Percentiles rank a stretch among this genome's conserved stretches.
These are phyloP conservation scores for Netelia melanura DNA, from an alignment of 2,888 invertebrate genomes.

Conservation along the genomic window DNA sequence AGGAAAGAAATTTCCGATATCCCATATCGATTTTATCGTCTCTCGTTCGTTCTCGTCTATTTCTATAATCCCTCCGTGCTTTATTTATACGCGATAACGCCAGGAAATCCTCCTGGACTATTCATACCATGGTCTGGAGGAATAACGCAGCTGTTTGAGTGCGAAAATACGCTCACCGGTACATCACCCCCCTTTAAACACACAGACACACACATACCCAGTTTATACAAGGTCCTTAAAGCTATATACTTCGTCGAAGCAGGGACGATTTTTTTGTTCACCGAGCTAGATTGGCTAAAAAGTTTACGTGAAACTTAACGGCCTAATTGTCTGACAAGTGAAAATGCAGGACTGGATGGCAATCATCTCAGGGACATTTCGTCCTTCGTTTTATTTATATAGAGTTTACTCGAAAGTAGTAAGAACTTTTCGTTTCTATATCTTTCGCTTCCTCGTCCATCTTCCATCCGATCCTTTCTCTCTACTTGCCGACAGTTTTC, in stretches of 20 bases:
- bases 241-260: slow-evolving; percentile 31
- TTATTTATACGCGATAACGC: slow-evolving; percentile 48
- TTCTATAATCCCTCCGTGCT: slow-evolving; percentile 32
- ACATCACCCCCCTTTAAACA: slow-evolving; percentile 8
- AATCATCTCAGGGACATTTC: neutral
- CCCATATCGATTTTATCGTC: slow-evolving; percentile 43
- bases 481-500: neutral
- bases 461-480: slow-evolving; percentile 1
- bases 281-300: slow-evolving; percentile 17
- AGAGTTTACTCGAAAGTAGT: slow-evolving; percentile 19
- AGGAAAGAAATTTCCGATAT: slow-evolving; percentile 40
- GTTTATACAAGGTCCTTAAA: neutral
- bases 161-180: slow-evolving; percentile 44
- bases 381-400: slow-evolving; percentile 29
- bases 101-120: slow-evolving; percentile 28
- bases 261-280: slow-evolving; percentile 47
- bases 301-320: slow-evolving; percentile 62
- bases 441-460: slow-evolving; percentile 12
- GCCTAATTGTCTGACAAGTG: slow-evolving; percentile 49
- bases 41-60: slow-evolving; percentile 33
- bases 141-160: slow-evolving; percentile 56
- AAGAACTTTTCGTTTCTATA: slow-evolving; percentile 39
- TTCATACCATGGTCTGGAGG: slow-evolving; percentile 47
- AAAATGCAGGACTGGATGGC: slow-evolving; percentile 42
- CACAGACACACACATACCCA: no score